Percentiles rank a stretch among this genome's conserved stretches.
phyloP scores from a whole-genome alignment of 1,140 invertebrate species.

The Lethrus apterus region DNA sequence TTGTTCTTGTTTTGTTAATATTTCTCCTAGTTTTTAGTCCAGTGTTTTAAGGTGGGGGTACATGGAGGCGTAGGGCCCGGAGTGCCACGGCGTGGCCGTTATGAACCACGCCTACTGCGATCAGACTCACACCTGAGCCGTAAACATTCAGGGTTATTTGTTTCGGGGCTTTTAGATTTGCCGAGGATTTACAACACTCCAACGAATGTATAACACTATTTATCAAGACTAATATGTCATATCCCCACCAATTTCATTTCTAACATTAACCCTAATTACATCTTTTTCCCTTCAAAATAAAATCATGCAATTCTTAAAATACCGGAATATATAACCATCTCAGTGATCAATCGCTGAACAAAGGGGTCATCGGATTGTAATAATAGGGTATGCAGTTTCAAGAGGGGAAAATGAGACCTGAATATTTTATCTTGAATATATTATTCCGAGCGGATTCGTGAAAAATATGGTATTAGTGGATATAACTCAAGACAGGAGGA shows the following conservation, averaged over 20 bases:
- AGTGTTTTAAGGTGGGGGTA: slow-evolving; percentile 23
- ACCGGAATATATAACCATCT: neutral
- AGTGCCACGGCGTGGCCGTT: slow-evolving; percentile 26
- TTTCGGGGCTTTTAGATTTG: slow-evolving; percentile 13
- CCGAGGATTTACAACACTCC: slow-evolving; percentile 7
- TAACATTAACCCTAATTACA: slow-evolving; percentile 1
- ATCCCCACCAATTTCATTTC: neutral
- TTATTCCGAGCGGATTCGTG: slow-evolving; percentile 23
- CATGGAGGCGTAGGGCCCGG: slow-evolving; percentile 24
- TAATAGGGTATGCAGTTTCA: slow-evolving; percentile 22
- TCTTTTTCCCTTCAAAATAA: neutral
- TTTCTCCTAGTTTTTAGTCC: slow-evolving; percentile 31
- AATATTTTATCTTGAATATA: slow-evolving; percentile 33
- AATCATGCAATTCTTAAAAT: neutral
- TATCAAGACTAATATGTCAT: slow-evolving; percentile 6
- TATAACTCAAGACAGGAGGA: slow-evolving; percentile 14
- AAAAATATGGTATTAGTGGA: slow-evolving; percentile 28
- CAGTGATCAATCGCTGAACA: slow-evolving; percentile 27
- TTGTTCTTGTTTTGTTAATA: slow-evolving; percentile 26
- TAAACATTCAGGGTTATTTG: slow-evolving; percentile 18
- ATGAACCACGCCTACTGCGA: slow-evolving; percentile 30
- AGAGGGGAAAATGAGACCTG: slow-evolving; percentile 28
- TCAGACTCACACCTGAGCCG: slow-evolving; percentile 31
- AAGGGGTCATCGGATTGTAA: slow-evolving; percentile 32
- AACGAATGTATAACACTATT: neutral